Evolutionary conservation across 2,113 vertebrate species (phyloP).

Genomic region (Ia io): DNA sequence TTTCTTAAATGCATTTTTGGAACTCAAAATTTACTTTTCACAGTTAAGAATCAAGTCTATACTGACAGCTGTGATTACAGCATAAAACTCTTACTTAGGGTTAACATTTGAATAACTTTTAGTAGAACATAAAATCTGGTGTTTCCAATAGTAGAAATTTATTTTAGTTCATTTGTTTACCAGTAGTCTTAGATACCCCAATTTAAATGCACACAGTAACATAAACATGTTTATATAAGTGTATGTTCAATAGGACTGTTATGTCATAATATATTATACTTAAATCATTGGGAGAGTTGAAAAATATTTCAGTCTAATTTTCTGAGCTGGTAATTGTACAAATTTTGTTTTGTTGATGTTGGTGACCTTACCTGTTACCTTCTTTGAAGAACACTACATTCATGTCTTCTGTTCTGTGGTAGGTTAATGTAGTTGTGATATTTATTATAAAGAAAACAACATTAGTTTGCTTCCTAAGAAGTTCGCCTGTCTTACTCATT

Average conservation of each 20-base stretch:
- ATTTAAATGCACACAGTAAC: background rate
- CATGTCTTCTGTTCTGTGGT: background rate
- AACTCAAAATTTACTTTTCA: conserved; percentile 23
- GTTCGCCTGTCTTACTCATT: background rate
- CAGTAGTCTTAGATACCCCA: background rate
- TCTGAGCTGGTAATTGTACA: background rate
- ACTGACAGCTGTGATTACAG: background rate
- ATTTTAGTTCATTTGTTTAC: background rate
- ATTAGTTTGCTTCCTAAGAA: background rate
- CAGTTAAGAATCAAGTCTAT: background rate
- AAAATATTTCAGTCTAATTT: conserved; percentile 17
- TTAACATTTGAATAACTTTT: background rate
- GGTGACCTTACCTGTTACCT: background rate
- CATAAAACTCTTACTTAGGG: background rate
- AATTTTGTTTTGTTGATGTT: background rate
- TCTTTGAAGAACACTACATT: background rate
- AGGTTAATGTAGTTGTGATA: background rate
- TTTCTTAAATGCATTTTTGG: conserved; percentile 3
- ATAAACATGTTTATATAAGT: background rate
- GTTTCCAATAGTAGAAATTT: background rate
- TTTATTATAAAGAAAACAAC: background rate
- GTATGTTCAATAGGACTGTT: background rate
- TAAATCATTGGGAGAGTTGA: background rate
- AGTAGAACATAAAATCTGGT: background rate
- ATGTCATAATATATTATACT: background rate